These are phyloP conservation scores for Stomorhina lunata DNA, from an alignment of 2,888 invertebrate species.

Conservation along the genomic window DNA sequence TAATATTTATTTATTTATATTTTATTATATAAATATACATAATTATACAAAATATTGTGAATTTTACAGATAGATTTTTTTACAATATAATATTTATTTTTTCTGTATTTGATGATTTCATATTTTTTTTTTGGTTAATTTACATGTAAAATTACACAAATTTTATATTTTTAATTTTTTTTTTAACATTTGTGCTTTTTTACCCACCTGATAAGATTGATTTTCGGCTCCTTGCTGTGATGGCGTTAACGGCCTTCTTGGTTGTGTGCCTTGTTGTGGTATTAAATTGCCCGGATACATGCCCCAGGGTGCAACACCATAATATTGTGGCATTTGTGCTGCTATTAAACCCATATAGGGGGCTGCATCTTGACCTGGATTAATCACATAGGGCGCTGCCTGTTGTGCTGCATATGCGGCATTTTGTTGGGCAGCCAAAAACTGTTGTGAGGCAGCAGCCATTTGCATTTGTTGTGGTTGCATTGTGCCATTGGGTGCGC, in stretches of 20 bases:
- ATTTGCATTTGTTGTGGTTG: conserved; percentile 87
- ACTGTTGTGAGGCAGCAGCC: conserved; percentile 85
- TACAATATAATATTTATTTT: conserved; percentile 6
- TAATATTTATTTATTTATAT: conserved; percentile 26
- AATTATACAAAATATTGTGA: conserved; percentile 65
- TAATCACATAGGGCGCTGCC: conserved; percentile 90
- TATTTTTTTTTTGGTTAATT: conserved; percentile 20
- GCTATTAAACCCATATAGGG: conserved; percentile 93
- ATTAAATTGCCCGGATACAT: conserved; percentile 92
- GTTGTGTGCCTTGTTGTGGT: conserved; percentile 85
- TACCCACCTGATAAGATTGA: conserved; percentile 80
- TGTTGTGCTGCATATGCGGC: conserved; percentile 84
- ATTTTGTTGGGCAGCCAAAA: conserved; percentile 87
- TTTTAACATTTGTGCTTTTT: conserved; percentile 6
- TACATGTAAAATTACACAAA: conserved; percentile 67
- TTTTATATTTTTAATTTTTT: conserved; percentile 40
- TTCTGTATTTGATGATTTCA: neutral
- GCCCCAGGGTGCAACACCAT: conserved; percentile 95
- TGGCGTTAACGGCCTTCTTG: conserved; percentile 89
- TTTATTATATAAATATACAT: neutral
- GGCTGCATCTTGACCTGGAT: conserved; percentile 86
- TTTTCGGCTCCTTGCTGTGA: conserved; percentile 83
- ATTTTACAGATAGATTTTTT: conserved; percentile 59
- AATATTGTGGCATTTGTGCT: conserved; percentile 90
- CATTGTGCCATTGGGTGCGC: conserved; percentile 86